Base-by-base conservation (phyloP, 2,888 invertebrate genomes). In the Heliothis peltigera region DNA sequence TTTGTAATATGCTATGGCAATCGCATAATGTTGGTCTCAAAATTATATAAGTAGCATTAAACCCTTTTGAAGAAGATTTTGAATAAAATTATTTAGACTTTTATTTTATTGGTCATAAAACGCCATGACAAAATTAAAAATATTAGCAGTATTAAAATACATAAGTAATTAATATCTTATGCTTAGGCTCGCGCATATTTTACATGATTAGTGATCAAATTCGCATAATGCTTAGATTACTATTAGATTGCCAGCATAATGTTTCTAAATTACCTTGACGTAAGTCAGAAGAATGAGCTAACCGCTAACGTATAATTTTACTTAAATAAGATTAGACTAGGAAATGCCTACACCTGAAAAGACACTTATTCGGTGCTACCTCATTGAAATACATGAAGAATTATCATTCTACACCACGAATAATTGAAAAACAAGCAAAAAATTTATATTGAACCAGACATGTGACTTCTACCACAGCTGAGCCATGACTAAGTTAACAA, bases 211-310 rank as follows among this genome's bases (percentile, higher is more conserved):
- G n/a, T n/a, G n/a, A n/a, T 2, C 15, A 19, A 19, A 68, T 5
- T 68, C 72, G 68, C 68, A 49, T 64, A 17, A n/a, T n/a, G 68
- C 68, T 42, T n/a, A 46, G 2, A 32, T 64, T 51, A 68, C 32
- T 35, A 18, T 32, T 32, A 25, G 0, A 32, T 15, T 17, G 39
- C 39, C 44, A 71, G 42, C 65, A 64, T 25, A n/a, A 64, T 46
- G 44, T 17, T 25, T 48, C 19, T 0, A 35, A 70, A 44, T 67
- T 68, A 68, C 67, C 67, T 68, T 51, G 21, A 64, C 18, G 17
- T 42, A n/a, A 25, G 21, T n/a, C n/a, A 42, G 71, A 49, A 49
- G 18, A 28, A 44, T 54, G 15, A 63, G 35, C 17, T 17, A 48
- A 25, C 0, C 53, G 35, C 17, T 17, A 48, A 25, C 0, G 10